Percentiles rank a stretch among this genome's conserved stretches.
phyloP scores from a whole-genome alignment of 2,888 invertebrate species.

The Cristatella mucedo region DNA sequence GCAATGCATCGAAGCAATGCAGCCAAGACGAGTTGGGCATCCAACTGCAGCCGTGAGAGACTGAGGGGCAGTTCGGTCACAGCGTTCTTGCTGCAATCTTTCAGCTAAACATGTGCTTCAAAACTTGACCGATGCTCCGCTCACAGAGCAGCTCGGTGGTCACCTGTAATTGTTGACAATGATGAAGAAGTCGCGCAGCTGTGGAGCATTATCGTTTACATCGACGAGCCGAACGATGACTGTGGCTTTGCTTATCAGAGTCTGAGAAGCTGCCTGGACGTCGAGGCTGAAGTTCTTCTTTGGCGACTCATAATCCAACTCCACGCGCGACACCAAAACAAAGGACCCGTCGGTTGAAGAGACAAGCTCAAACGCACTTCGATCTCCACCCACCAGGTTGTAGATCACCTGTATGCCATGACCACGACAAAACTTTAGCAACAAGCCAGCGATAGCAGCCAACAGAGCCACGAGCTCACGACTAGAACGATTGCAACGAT shows the following conservation, averaged over 20 bases:
- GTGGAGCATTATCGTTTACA: constrained; percentile 79
- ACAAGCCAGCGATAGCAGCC: too few relatives aligned
- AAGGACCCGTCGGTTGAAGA: constrained; percentile 52
- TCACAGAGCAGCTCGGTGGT: too few relatives aligned
- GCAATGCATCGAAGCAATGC: too few relatives aligned
- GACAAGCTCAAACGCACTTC: constrained; percentile 59
- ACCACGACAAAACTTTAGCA: too few relatives aligned
- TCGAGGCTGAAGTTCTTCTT: constrained; percentile 73
- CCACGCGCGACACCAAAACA: constrained; percentile 69
- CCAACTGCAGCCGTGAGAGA: too few relatives aligned
- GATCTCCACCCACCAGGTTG: constrained; percentile 55
- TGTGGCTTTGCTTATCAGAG: constrained; percentile 68
- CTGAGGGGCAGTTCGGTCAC: too few relatives aligned
- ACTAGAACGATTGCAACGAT: too few relatives aligned
- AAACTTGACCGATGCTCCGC: too few relatives aligned
- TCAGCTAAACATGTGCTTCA: too few relatives aligned
- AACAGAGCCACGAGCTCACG: too few relatives aligned
- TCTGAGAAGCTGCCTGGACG: constrained; percentile 75
- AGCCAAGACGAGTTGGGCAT: too few relatives aligned
- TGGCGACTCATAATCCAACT: constrained; percentile 86
- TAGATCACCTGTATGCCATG: constrained; percentile 3
- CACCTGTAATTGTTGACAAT: constrained; percentile 68
- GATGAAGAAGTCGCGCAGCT: constrained; percentile 72
- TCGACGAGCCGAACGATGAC: constrained; percentile 77
- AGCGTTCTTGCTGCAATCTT: too few relatives aligned